Percentiles rank a stretch among this genome's conserved stretches.
These are phyloP conservation scores for Numenius arquata DNA, from an alignment of 2,113 vertebrate genomes.

Conservation along the genomic window DNA sequence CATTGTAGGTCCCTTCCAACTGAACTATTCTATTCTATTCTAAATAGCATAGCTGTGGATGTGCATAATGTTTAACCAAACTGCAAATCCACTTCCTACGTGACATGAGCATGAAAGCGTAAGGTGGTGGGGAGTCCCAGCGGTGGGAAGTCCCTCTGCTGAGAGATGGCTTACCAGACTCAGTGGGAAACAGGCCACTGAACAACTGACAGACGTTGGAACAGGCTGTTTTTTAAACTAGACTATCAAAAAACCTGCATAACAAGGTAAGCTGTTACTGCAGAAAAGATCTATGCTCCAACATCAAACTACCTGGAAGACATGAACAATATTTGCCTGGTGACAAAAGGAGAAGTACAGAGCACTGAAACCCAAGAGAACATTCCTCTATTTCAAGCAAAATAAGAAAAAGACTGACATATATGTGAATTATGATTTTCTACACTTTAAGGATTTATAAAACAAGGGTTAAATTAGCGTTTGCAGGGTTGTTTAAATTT, in stretches of 20 bases:
- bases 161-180: neutral
- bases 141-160: neutral
- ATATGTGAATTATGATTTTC: neutral
- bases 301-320: neutral
- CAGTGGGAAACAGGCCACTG: neutral
- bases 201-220: neutral
- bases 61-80: neutral
- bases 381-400: neutral
- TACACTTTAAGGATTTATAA: neutral
- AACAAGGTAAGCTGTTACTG: neutral
- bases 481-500: neutral
- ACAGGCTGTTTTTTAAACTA: neutral
- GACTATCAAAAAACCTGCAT: neutral
- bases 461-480: neutral
- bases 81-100: neutral
- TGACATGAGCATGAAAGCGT: accelerated
- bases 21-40: neutral
- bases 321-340: neutral
- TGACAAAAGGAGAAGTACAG: neutral
- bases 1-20: neutral
- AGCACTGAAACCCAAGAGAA: neutral
- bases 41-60: neutral
- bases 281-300: neutral
- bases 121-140: neutral
- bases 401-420: neutral